Percentiles rank a stretch among this genome's conserved stretches.
Evolutionary conservation across 2,113 vertebrate species (phyloP).

Genomic region (Psammodynastes pulverulentus): DNA sequence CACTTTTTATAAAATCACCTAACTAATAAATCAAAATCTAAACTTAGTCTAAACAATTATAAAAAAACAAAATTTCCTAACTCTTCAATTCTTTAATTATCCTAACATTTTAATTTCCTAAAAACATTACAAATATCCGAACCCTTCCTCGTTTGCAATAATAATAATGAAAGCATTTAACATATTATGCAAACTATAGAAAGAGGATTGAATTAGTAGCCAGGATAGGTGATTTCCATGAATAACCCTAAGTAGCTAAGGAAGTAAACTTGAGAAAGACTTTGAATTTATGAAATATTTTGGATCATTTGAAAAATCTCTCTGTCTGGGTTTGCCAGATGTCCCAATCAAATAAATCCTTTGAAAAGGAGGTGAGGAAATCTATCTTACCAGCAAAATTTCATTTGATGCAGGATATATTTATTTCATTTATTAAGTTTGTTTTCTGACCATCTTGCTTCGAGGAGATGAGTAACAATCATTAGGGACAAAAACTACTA

Average conservation of each 20-base stretch:
- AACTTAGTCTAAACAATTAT: too few relatives aligned
- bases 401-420: not conserved
- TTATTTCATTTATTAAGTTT: not conserved
- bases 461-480: not conserved
- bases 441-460: too few relatives aligned
- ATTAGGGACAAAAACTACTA: not conserved
- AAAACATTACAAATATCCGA: too few relatives aligned
- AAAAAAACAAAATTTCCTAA: too few relatives aligned
- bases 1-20: too few relatives aligned
- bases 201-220: not conserved
- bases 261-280: not conserved
- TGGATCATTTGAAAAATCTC: not conserved
- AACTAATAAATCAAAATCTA: too few relatives aligned
- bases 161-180: too few relatives aligned
- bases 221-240: not conserved
- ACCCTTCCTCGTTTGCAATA: too few relatives aligned
- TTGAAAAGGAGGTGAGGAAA: not conserved
- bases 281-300: not conserved
- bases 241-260: not conserved
- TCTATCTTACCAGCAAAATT: not conserved
- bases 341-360: not conserved
- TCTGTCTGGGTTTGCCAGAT: not conserved
- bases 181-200: not conserved
- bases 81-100: too few relatives aligned
- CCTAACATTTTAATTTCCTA: too few relatives aligned